Base-by-base conservation (phyloP, 2,888 invertebrate genomes). In the Nymphalis polychloros region DNA sequence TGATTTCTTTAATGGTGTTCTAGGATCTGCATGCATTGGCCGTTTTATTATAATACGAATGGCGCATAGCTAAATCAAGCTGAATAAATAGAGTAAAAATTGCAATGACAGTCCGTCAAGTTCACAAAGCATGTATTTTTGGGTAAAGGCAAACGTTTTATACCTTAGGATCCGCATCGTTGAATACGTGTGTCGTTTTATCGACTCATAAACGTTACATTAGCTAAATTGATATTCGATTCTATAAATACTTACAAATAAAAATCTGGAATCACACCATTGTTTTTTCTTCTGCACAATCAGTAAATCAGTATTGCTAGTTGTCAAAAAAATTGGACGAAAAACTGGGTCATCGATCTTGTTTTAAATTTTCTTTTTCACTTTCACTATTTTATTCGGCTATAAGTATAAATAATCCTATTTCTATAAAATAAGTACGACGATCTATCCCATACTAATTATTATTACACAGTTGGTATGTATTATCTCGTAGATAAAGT, bases 201-300 rank as follows among this genome's bases (percentile, higher is more conserved):
- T 84, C 77, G 80, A 81, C 82, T 81, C 80, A 77, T 77, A 80
- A 84, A 81, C 79, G 80, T 84, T 86, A 84, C 81, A 84, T 88
- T 81, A 81, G 80, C 81, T 82, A 83, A 85, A 89, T 86, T 87
- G 85, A 84, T 87, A 88, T 84, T 83, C 81, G 83, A 89, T 89
- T 92, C 92, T 91, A 91, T 89, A 89, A 92, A 92, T 92, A 93
- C 93, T 93, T 92, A 92, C 92, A 92, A 92, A 92, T 92, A 91
- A 92, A 92, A 93, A 89, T 92, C 92, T 91, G 90, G 90, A 92
- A 90, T 92, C 90, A 92, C 93, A 92, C 93, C 92, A 92, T 92
- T 93, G 92, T 93, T 92, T 92, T 92, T 92, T 90, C 90, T 88
- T 88, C 90, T 89, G 88, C 90, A 90, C 88, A 90, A 90, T 90